Evolutionary conservation across 2,888 invertebrate species (phyloP), one percentile per base, ranked within the genome.

Genomic region (Epirrhoe alternata): DNA sequence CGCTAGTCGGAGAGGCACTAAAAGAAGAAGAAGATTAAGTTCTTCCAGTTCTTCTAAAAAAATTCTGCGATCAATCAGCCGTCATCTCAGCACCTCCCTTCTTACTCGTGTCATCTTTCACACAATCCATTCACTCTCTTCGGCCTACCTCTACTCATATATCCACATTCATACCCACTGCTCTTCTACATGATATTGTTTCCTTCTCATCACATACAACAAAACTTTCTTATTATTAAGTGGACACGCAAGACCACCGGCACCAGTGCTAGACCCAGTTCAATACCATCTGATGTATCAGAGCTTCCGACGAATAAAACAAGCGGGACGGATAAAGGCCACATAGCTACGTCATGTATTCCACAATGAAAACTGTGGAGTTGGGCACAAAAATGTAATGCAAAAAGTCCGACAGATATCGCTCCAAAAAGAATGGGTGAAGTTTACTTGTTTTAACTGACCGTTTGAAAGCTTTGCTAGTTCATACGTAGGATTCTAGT

Each of bases 221-320:
- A 42, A 35, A 8, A 2, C 38, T 12, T 42, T 42, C 12, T 2
- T 8, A 38, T 12, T 12, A 42, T 12, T 12, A 12, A 42, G 5
- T 42, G 12, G 12, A 42, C 38, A 12, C 4, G 38, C 35, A 35
- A 42, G 10, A 3, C 1, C 3, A 47, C 47, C 16, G 10, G 35
- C 3, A 55, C 45, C 30, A 6, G 49, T 49, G 50, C 56, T 58
- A 16, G 6, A 24, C 3, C 47, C 12, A 42, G 61, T 42, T 64
- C 64, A 62, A 62, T 65, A 67, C 66, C 47, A 52, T 62, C 67
- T 70, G 70, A 67, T 70, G 65, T 63, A 63, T 63, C 65, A 55
- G 42, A 30, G 42, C 60, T 60, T 51, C 56, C 56, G 52, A 38
- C 56, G 58, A 65, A 62, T 70, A 67, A 67, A 70, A 58, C 67